These are phyloP conservation scores for Oryzias sinensis DNA, from an alignment of 2,797 vertebrate species.

Conservation along the genomic window DNA sequence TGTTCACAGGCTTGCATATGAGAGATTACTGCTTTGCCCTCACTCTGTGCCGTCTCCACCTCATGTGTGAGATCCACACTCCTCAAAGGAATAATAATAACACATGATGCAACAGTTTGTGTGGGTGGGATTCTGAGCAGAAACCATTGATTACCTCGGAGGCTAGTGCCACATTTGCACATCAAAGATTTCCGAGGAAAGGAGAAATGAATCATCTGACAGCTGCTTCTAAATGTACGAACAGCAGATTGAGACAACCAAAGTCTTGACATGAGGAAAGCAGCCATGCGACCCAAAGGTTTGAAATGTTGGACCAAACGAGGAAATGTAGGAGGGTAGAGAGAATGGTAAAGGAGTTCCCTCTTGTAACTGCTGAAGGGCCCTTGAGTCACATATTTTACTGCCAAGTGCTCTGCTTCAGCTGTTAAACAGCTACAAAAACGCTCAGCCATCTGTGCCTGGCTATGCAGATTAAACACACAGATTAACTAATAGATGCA, in stretches of 20 bases:
- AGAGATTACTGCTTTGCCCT: constrained; percentile 22
- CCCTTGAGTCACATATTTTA: constrained; percentile 15
- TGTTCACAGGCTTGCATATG: background rate
- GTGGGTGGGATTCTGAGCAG: constrained; percentile 42
- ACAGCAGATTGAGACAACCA: constrained; percentile 8
- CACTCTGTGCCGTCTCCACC: background rate
- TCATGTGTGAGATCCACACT: constrained; percentile 23
- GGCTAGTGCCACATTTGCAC: constrained; percentile 30
- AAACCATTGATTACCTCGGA: constrained; percentile 45
- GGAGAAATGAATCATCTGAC: constrained; percentile 19
- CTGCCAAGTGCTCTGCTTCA: constrained; percentile 2
- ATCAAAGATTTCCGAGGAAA: constrained; percentile 36
- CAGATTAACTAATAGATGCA: constrained; percentile 1
- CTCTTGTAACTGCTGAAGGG: constrained; percentile 7
- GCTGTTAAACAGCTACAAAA: constrained; percentile 4
- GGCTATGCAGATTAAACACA: background rate
- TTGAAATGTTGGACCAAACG: constrained; percentile 3
- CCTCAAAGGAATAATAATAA: constrained; percentile 35
- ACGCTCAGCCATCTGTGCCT: background rate
- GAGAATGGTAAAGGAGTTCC: constrained; percentile 19
- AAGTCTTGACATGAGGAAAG: constrained; percentile 10
- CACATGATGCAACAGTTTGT: constrained; percentile 39
- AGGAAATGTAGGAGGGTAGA: constrained; percentile 15
- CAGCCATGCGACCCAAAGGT: constrained; percentile 14
- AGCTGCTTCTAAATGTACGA: constrained; percentile 27